Percentiles rank a stretch among this genome's conserved stretches.
Conservation (phyloP, 1,140 invertebrate genomes). For the Drosophila kepulauana region DNA sequence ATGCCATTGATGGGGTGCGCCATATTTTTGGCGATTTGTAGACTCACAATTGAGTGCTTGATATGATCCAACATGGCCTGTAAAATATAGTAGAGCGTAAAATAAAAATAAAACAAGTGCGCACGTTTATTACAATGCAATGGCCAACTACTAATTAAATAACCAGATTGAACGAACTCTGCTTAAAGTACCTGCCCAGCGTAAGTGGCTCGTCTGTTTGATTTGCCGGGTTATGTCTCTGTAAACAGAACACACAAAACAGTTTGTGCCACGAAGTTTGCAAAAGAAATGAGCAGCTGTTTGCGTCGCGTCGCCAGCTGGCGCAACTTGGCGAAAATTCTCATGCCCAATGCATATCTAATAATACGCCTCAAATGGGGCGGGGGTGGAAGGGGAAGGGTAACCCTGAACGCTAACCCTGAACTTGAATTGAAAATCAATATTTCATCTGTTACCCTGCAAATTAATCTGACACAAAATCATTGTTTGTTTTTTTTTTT, state of each 20-base stretch:
- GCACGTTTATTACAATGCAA: constrained; percentile 3
- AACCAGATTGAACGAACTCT: constrained; percentile 20
- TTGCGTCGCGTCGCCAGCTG: constrained; percentile 29
- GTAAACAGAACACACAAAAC: constrained; percentile 24
- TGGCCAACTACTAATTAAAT: constrained; percentile 27
- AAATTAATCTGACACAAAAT: constrained; percentile 12
- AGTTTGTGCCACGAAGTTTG: constrained; percentile 42
- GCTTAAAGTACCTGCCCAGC: neutral
- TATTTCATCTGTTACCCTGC: constrained; percentile 26
- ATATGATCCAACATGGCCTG: constrained; percentile 96
- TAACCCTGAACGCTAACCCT: constrained; percentile 76
- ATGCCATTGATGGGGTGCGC: constrained; percentile 94
- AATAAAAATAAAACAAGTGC: constrained; percentile 1
- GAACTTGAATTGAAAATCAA: constrained; percentile 75
- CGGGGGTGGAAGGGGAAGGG: neutral
- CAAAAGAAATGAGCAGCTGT: constrained; percentile 52
- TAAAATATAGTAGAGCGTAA: constrained; percentile 45
- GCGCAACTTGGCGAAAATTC: constrained; percentile 35
- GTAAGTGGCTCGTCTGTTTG: neutral
- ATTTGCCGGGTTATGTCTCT: neutral
- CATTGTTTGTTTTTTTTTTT: constrained; percentile 10
- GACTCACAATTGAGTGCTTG: constrained; percentile 98
- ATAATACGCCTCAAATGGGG: constrained; percentile 16
- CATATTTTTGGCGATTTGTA: constrained; percentile 98
- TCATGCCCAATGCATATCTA: constrained; percentile 49